Conservation (phyloP, 2,888 invertebrate species). For the Nemotelus pantherinus region DNA sequence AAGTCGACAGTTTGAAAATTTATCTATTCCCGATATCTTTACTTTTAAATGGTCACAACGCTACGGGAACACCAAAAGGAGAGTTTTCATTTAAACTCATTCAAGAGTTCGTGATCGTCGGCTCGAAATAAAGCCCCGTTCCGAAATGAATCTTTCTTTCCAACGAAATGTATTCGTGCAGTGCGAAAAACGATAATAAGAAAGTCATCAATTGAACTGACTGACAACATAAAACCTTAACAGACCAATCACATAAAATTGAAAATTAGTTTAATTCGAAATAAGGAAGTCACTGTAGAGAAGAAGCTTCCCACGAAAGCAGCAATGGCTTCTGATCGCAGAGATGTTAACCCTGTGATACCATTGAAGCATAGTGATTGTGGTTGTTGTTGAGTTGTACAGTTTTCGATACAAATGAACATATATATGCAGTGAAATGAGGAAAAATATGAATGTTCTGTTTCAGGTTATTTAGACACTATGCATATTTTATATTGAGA, state of each 20-base stretch:
- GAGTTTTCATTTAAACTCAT: constrained; percentile 28
- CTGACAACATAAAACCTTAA: constrained; percentile 37
- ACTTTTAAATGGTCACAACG: not conserved
- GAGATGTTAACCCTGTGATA: constrained; percentile 15
- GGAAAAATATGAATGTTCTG: too few relatives aligned
- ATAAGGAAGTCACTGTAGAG: constrained; percentile 37
- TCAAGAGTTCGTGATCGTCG: constrained; percentile 36
- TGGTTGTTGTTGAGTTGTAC: too few relatives aligned
- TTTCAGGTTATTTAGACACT: too few relatives aligned
- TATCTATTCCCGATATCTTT: constrained; percentile 21
- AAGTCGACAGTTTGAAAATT: constrained; percentile 18
- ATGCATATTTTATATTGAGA: too few relatives aligned
- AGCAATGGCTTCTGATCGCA: constrained; percentile 29
- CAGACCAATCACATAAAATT: constrained; percentile 42
- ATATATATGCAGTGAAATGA: too few relatives aligned
- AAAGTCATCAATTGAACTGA: constrained; percentile 36
- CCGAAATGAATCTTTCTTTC: constrained; percentile 16
- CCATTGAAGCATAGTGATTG: too few relatives aligned
- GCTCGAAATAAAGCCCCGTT: constrained; percentile 28
- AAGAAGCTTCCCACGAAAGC: constrained; percentile 30
- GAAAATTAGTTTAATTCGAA: constrained; percentile 43
- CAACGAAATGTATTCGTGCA: constrained; percentile 9
- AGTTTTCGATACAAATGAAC: too few relatives aligned
- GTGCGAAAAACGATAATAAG: constrained; percentile 36
- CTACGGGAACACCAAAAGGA: not conserved